Evolutionary conservation across 92 coral and sea anemone genomes (phyloP).

Genomic region (Epizoanthus ramosus): DNA sequence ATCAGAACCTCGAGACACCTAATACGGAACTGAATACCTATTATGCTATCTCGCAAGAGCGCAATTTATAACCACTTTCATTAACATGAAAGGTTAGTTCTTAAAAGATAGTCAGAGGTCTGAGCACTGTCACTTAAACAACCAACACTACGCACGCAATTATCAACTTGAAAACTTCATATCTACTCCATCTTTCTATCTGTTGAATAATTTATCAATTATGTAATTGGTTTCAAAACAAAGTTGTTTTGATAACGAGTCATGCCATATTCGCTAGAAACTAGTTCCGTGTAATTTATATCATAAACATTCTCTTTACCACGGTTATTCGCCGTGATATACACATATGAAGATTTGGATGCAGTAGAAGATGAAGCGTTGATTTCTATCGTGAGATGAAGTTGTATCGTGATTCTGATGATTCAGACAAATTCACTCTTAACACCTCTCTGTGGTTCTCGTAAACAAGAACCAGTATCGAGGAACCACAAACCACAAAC

Average conservation of each 20-base stretch:
- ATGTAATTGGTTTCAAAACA: neutral
- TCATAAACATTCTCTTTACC: neutral
- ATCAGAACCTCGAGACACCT: neutral
- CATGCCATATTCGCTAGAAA: neutral
- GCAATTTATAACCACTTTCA: slow-evolving; percentile 12
- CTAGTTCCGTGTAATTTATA: neutral
- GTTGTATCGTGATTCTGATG: neutral
- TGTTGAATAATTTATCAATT: neutral
- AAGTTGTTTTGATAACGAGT: slow-evolving; percentile 7
- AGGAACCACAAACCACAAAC: slow-evolving; percentile 35
- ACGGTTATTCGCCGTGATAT: neutral
- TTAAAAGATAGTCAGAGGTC: no score
- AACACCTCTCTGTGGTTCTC: slow-evolving; percentile 12
- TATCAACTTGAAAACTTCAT: neutral
- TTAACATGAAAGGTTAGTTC: slow-evolving; percentile 1
- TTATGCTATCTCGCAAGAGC: slow-evolving; percentile 12
- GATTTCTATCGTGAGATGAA: neutral
- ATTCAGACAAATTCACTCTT: neutral
- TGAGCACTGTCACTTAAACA: neutral
- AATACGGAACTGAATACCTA: neutral
- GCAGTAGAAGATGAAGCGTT: neutral
- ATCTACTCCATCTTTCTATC: neutral
- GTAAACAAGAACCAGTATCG: slow-evolving; percentile 23
- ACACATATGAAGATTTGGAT: neutral
- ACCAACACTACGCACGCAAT: neutral